Base-by-base conservation (phyloP, 1,140 invertebrate genomes). In the Trichoplusia ni region DNA sequence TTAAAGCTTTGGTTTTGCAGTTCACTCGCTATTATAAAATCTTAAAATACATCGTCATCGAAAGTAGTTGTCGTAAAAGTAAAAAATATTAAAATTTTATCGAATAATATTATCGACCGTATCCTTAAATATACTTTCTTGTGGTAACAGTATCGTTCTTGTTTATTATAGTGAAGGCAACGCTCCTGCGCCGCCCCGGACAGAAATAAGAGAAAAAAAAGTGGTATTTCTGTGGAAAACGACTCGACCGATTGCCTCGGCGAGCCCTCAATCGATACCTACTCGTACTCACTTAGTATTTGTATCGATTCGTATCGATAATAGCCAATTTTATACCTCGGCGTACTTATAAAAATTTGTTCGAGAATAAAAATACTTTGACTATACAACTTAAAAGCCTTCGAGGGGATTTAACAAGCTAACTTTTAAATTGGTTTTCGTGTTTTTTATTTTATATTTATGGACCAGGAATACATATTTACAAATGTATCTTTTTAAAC, bases 131-230 rank as follows among this genome's bases (percentile, higher is more conserved):
- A 35, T 21, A 38, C 14, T 35, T 8, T 9, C 14, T 29, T 38
- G 72, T 83, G 75, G 79, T 33, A 40, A 70, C 44, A 66, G 16
- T 51, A 37, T 56, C 37, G 47, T 64, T 76, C 71, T 74, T 74
- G 67, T 82, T 82, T 79, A 79, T 81, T 71, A 74, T 65, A 71
- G 60, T 69, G 74, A 71, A 84, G 81, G 79, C 81, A 84, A 73
- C 75, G 82, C 81, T 82, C 82, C 73, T 79, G 77, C 65, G 65
- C 64, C 65, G 66, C 62, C 58, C 25, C 51, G 67, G 77, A 76
- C 69, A 77, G 69, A 77, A 77, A 68, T 58, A 59, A 61, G 38
- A 59, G 18, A 82, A 82, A 81, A 42, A 56, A 54, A 40, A 78
- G 64, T 63, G 70, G 73, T 61, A 80, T 79, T 80, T 74, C 77